Conservation (phyloP, 1,140 invertebrate species). For the Batillaria attramentaria region DNA sequence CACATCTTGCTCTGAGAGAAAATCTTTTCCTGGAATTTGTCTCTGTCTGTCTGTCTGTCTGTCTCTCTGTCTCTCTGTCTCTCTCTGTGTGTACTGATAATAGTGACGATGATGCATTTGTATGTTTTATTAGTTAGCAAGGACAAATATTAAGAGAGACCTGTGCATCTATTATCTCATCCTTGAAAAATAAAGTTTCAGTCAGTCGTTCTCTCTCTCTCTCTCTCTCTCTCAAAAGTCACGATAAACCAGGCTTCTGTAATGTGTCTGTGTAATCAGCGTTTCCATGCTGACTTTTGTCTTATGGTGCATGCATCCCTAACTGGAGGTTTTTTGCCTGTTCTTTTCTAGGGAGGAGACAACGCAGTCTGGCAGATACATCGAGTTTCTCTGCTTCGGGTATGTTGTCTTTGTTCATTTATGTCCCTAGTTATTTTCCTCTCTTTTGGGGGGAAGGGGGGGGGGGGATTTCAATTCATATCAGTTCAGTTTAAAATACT, state of each 20-base stretch:
- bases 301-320: not conserved
- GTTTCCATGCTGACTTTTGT: not conserved
- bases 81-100: not conserved
- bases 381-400: constrained; percentile 87
- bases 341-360: constrained; percentile 76
- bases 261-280: not conserved
- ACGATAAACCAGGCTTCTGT: not conserved
- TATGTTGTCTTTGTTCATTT: constrained; percentile 44
- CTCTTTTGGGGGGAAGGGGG: not conserved
- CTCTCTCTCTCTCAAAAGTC: no score
- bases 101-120: not conserved
- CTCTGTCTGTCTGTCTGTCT: no score
- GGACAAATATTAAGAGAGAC: no score
- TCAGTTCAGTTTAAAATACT: no score
- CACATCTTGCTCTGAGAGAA: no score
- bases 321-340: not conserved
- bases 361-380: constrained; percentile 92
- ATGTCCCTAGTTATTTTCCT: not conserved
- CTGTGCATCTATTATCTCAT: no score
- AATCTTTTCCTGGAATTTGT: no score
- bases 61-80: no score
- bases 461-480: not conserved
- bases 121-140: not conserved
- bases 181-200: no score
- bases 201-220: no score